phyloP scores from a whole-genome alignment of 2,888 invertebrate species.

The Idaea dimidiata region DNA sequence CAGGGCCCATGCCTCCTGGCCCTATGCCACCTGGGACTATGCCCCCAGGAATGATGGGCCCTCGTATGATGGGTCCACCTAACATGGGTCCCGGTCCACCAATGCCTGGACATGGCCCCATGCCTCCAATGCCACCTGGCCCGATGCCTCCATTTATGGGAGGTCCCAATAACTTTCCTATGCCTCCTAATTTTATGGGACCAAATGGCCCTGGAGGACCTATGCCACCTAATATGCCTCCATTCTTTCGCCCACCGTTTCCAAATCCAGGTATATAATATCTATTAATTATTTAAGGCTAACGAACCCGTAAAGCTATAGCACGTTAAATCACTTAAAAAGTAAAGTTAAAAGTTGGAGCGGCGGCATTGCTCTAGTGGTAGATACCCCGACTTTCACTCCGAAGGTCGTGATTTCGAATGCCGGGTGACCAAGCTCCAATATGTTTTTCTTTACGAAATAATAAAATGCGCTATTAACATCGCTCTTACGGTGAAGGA shows the following conservation, averaged over 20 bases:
- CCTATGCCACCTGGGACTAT: constrained; percentile 38
- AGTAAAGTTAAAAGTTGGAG: too few relatives aligned
- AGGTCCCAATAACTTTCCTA: constrained; percentile 61
- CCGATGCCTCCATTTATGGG: constrained; percentile 44
- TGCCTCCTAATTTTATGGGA: constrained; percentile 69
- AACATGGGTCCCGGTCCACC: constrained; percentile 34
- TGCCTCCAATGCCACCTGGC: constrained; percentile 24
- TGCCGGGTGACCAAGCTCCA: too few relatives aligned
- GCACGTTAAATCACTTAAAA: too few relatives aligned
- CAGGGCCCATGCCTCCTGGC: constrained; percentile 38
- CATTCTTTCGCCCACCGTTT: constrained; percentile 48
- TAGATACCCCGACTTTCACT: too few relatives aligned
- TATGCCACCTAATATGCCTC: constrained; percentile 52
- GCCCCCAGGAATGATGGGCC: constrained; percentile 31
- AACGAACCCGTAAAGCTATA: too few relatives aligned
- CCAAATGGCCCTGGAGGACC: constrained; percentile 59
- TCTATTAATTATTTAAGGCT: background rate
- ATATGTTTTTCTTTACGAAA: too few relatives aligned
- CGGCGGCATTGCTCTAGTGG: too few relatives aligned
- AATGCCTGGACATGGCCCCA: constrained; percentile 39
- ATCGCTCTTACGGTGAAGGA: too few relatives aligned
- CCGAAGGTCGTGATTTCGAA: too few relatives aligned
- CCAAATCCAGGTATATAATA: constrained; percentile 26
- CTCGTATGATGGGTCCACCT: constrained; percentile 26
- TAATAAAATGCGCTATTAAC: too few relatives aligned